Base-by-base conservation (phyloP, 2,888 invertebrate species). In the Drosophila neonasuta region DNA sequence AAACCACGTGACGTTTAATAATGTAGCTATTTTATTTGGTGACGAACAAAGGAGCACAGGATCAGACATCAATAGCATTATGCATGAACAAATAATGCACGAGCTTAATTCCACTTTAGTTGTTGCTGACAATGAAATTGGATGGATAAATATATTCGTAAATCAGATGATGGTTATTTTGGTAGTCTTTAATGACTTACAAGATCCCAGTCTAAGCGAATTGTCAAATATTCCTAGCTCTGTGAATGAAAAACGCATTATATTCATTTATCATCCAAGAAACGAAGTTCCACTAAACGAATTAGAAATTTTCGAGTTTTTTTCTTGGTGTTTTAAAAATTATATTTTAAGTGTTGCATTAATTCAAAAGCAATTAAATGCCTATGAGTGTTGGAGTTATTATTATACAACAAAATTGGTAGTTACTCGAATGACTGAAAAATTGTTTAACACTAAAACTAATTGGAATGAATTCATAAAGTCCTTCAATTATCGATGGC, bases 201-300 rank as follows among this genome's bases (percentile, higher is more conserved):
- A 10, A 6, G 59, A 59, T 44, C 15, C 13, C 9, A 44, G 13
- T 7, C 10, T 51, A 0, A 17, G 44, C 6, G 2, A 5, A 29
- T 29, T 54, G 3, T 8, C 7, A 1, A 15, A 44, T 5, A 3
- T 32, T 6, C 24, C 24, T 5, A 11, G 3, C 13, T 0, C 2
- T 1, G 1, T 6, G 2, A n/a, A 20, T 5, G 6, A 15, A 8
- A 7, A 6, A 1, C 0, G 2, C 1, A 8, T 20, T 5, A 1
- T 46, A 20, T 54, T 54, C 6, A 36, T 60, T 10, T 36, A 60
- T 3, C 29, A 54, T n/a, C 36, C 36, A 9, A 4, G 9, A 0
- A 7, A 11, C 1, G 6, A 30, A 10, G 7, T 9, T 1, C 10
- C 15, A 2, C 15, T 60, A 0, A 29, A 34, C 34, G 34, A 9